Conservation (phyloP, 2,113 vertebrate genomes). For the Cyanoderma ruficeps region DNA sequence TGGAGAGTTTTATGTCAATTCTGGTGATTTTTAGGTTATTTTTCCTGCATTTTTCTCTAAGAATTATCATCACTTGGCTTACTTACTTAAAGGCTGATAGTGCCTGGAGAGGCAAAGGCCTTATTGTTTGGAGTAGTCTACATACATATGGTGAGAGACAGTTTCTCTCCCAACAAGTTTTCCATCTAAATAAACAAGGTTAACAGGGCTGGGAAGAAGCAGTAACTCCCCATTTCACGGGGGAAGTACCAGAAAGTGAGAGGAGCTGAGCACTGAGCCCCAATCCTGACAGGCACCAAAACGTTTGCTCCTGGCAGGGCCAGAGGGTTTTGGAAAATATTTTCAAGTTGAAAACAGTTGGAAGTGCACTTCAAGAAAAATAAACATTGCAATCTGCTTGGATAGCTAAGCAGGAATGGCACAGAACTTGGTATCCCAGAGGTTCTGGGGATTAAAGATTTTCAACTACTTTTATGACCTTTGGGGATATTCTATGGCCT, state of each 20-base stretch:
- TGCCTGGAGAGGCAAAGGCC: constrained; percentile 54
- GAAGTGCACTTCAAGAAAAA: constrained; percentile 37
- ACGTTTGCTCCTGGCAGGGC: constrained; percentile 44
- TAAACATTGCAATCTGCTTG: constrained; percentile 55
- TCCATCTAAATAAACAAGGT: constrained; percentile 56
- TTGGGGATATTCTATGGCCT: neutral
- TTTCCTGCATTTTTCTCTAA: constrained; percentile 49
- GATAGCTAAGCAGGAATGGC: neutral
- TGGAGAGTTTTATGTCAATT: constrained; percentile 71
- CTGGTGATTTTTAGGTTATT: constrained; percentile 65
- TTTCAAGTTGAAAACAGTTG: constrained; percentile 60
- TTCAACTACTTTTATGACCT: neutral
- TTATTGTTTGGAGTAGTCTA: constrained; percentile 50
- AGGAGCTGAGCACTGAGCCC: constrained; percentile 23
- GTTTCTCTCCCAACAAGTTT: constrained; percentile 58
- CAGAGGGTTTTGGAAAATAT: constrained; percentile 51
- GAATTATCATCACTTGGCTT: constrained; percentile 64
- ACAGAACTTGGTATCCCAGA: neutral
- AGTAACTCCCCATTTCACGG: constrained; percentile 13
- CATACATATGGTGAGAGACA: constrained; percentile 61
- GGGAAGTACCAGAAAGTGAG: constrained; percentile 38
- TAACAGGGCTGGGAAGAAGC: constrained; percentile 35
- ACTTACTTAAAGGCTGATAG: constrained; percentile 52
- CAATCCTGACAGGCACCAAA: constrained; percentile 27
- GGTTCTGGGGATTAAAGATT: neutral